Percentiles rank a stretch among this genome's conserved stretches.
These are phyloP conservation scores for Eclectus roratus DNA, from an alignment of 2,113 vertebrate species.

Conservation along the genomic window DNA sequence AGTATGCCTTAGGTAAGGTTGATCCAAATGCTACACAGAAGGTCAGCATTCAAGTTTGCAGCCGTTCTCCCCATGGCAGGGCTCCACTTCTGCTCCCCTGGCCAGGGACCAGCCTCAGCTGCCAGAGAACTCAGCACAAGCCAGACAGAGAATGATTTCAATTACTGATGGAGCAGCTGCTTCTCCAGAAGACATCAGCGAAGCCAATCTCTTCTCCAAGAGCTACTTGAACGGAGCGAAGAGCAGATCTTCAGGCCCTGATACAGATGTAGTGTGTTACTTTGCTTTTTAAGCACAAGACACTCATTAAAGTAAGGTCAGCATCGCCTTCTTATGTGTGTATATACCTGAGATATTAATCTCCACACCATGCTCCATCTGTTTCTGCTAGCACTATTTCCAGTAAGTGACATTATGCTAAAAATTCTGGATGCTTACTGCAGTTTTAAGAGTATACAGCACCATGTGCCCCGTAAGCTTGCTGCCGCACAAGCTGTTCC, in stretches of 20 bases:
- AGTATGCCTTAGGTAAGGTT: not conserved
- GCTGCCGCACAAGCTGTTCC: not conserved
- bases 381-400: not conserved
- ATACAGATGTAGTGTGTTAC: not conserved
- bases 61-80: accelerated
- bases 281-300: not conserved
- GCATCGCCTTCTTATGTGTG: not conserved
- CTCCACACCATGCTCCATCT: not conserved
- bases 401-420: not conserved
- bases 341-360: not conserved
- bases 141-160: not conserved
- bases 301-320: not conserved
- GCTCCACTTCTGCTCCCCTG: not conserved
- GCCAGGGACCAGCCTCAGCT: not conserved
- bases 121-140: not conserved
- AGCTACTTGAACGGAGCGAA: not conserved
- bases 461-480: not conserved
- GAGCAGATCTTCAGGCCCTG: accelerated
- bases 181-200: not conserved
- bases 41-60: not conserved
- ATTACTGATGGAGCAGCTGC: not conserved
- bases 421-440: not conserved
- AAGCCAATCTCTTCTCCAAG: not conserved
- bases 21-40: not conserved
- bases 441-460: not conserved